Evolutionary conservation across 2,888 invertebrate species (phyloP), one percentile per base, ranked within the genome.

Genomic region (Pimpla rufipes): DNA sequence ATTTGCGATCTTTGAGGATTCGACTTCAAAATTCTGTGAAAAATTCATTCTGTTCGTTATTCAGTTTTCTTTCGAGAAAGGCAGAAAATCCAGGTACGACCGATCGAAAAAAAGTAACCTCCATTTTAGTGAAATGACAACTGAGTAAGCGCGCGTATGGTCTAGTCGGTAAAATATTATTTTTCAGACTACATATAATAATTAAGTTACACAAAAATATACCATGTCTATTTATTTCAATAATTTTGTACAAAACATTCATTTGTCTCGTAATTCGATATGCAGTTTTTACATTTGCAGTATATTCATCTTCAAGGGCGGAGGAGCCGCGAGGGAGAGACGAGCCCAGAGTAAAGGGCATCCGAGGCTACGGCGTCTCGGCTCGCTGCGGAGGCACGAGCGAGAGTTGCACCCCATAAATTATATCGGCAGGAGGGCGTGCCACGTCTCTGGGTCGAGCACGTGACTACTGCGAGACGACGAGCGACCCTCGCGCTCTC

Each of bases 321-420:
- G 35, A 2, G 18, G 3, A 1, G 18, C 37, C 1, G 62, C 16
- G 10, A 18, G 16, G 35, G n/a, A 11, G 29, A 35, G 50, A 45
- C 57, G 57, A 29, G 67, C 3, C 3, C 37, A 64, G 75, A 50
- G 73, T 70, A 75, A 42, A 35, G 37, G 16, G 45, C 21, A 66
- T 55, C 21, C 40, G 71, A 73, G 59, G 77, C 67, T 13, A 13
- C 18, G 47, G 66, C 71, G 59, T 59, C 70, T 71, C 29, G 62
- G 42, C 59, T 77, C 59, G 67, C 62, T 77, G 76, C 52, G 52
- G 74, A 59, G 37, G 73, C 79, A 77, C 79, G 79, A 79, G 76
- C 76, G 77, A 68, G 81, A 83, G 86, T 88, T 86, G 85, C 86
- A 84, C 85, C 87, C 86, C 84, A 89, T 89, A 88, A 88, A 88